A percentile compares a stretch with the other conserved stretches of the same genome.
phyloP scores from a whole-genome alignment of 2,113 vertebrate genomes.

The Glaucidium brasilianum region DNA sequence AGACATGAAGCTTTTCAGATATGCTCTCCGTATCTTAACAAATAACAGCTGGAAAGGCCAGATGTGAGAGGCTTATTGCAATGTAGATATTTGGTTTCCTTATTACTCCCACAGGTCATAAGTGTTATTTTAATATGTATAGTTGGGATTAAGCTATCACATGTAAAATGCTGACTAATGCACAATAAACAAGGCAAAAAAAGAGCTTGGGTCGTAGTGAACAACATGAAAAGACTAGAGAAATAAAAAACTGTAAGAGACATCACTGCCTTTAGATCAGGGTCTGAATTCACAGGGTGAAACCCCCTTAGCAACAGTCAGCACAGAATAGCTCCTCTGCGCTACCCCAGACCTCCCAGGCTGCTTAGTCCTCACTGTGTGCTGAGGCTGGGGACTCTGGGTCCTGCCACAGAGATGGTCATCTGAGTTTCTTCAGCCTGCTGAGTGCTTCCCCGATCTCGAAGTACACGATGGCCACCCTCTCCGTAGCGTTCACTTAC shows the following conservation, averaged over 20 bases:
- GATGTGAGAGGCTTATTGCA: background rate
- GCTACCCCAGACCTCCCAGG: background rate
- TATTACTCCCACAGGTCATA: background rate
- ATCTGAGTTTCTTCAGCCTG: background rate
- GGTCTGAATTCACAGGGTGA: background rate
- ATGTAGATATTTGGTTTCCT: background rate
- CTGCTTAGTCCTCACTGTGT: background rate
- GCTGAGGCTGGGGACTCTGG: too few relatives aligned
- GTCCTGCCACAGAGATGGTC: background rate
- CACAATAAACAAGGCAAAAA: background rate
- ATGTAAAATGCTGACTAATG: background rate
- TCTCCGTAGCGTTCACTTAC: background rate
- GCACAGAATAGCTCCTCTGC: background rate
- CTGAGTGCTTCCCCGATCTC: background rate
- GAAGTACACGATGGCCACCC: fast-evolving
- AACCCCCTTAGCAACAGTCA: background rate
- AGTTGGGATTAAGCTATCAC: background rate
- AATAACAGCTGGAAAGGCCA: background rate
- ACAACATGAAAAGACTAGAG: background rate
- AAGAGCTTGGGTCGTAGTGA: background rate
- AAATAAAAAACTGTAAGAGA: background rate
- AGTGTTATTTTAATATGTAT: background rate
- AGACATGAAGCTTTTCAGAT: background rate
- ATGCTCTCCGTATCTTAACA: background rate
- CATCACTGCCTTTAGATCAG: background rate